These are phyloP conservation scores for Pantherophis guttatus DNA, from an alignment of 2,113 vertebrate species.

Conservation along the genomic window DNA sequence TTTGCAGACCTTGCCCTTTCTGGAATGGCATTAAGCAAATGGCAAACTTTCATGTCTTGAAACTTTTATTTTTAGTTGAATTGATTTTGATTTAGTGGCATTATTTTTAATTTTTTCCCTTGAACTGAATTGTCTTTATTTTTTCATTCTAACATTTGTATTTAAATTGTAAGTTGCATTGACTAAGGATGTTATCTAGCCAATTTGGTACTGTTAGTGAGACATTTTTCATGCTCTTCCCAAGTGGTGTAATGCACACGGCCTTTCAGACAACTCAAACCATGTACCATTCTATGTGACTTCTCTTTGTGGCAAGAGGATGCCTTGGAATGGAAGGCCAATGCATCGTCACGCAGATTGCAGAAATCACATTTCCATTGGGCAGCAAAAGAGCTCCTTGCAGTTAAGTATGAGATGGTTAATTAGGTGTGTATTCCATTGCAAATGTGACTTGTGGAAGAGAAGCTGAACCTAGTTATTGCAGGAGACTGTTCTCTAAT, in stretches of 20 bases:
- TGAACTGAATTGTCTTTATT: background rate
- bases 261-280: background rate
- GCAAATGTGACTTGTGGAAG: background rate
- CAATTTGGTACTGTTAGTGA: background rate
- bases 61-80: background rate
- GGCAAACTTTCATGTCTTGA: background rate
- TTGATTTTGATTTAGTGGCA: background rate
- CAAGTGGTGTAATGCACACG: background rate
- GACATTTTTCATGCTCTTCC: background rate
- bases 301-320: background rate
- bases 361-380: background rate
- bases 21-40: background rate
- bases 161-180: background rate
- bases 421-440: background rate
- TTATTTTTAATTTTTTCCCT: background rate
- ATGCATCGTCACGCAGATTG: background rate
- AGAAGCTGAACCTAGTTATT: background rate
- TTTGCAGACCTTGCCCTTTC: background rate
- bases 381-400: background rate
- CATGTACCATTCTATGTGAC: background rate
- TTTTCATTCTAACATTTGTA: background rate
- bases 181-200: background rate
- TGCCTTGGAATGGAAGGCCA: background rate
- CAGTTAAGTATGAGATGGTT: background rate
- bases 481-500: background rate